Evolutionary conservation across 2,797 vertebrate genomes (phyloP).

Genomic region (Siniperca undulata): DNA sequence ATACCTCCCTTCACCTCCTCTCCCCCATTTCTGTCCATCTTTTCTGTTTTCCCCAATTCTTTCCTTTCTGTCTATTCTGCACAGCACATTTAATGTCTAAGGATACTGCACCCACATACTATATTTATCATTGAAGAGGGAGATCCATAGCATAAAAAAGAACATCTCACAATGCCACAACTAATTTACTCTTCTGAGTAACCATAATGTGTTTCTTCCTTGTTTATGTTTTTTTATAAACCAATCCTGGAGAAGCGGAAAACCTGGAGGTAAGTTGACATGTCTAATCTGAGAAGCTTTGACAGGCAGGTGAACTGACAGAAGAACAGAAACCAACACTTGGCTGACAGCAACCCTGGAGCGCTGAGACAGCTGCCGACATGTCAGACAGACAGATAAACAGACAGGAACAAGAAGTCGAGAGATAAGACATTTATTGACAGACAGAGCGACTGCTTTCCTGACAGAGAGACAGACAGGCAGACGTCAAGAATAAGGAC

Average conservation of each 20-base stretch:
- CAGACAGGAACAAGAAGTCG: slow-evolving; percentile 79
- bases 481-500: slow-evolving; percentile 59
- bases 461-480: slow-evolving; percentile 70
- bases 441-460: slow-evolving; percentile 69
- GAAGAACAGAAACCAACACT: slow-evolving; percentile 83
- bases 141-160: slow-evolving; percentile 34
- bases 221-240: slow-evolving; percentile 69
- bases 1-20: neutral
- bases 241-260: slow-evolving; percentile 82
- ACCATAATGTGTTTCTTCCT: slow-evolving; percentile 59
- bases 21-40: neutral
- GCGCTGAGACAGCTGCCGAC: slow-evolving; percentile 80
- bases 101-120: neutral
- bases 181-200: slow-evolving; percentile 62
- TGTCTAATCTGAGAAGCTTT: slow-evolving; percentile 78
- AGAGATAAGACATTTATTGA: slow-evolving; percentile 81
- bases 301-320: slow-evolving; percentile 83
- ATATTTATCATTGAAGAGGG: slow-evolving; percentile 22
- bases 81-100: slow-evolving; percentile 21
- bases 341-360: slow-evolving; percentile 83
- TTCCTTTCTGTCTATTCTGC: neutral
- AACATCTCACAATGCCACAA: slow-evolving; percentile 43
- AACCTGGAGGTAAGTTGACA: slow-evolving; percentile 77
- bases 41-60: neutral
- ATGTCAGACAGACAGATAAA: slow-evolving; percentile 81